Conservation (phyloP, 2,888 invertebrate species). For the Girardia tigrina region DNA sequence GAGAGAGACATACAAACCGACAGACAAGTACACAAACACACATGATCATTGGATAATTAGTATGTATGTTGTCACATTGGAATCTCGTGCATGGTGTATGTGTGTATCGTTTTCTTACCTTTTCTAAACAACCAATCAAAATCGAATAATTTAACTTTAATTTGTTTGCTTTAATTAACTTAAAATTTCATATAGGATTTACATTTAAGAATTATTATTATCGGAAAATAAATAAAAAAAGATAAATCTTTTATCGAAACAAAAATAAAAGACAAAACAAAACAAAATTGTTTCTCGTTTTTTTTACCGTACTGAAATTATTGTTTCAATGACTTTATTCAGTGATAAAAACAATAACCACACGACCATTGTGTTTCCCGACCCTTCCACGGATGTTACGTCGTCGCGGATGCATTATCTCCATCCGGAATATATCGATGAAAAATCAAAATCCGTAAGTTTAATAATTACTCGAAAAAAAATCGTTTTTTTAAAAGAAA, state of each 20-base stretch:
- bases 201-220: no score
- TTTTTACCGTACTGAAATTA: no score
- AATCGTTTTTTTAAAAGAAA: no score
- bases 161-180: background rate
- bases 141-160: conserved; percentile 2
- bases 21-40: no score
- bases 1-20: background rate
- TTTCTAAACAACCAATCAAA: background rate
- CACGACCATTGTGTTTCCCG: background rate
- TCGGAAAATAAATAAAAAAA: no score
- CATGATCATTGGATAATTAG: background rate
- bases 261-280: no score
- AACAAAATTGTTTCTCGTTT: no score
- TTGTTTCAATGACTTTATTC: background rate
- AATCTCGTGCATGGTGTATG: background rate
- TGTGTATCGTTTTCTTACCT: conserved; percentile 19
- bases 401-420: conserved; percentile 9
- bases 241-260: no score
- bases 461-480: no score
- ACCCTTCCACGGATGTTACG: background rate
- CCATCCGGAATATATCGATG: conserved; percentile 11
- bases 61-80: background rate
- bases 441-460: conserved; percentile 9
- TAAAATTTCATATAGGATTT: no score
- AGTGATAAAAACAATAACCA: conserved; percentile 15